These are phyloP conservation scores for Pherbina coryleti DNA, from an alignment of 2,888 invertebrate genomes.

Conservation along the genomic window DNA sequence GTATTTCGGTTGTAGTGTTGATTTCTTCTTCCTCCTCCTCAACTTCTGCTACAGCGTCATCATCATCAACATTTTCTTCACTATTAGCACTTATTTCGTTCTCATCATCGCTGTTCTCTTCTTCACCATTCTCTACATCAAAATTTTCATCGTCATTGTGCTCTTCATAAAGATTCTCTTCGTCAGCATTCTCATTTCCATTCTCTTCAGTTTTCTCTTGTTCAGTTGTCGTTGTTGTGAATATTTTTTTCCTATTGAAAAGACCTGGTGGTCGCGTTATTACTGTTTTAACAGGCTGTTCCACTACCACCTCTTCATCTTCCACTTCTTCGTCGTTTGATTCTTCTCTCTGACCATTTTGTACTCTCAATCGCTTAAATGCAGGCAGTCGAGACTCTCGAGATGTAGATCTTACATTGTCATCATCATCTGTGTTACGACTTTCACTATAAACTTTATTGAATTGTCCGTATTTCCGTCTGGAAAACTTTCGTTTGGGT, in stretches of 20 bases:
- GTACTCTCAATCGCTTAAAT: slow-evolving; percentile 54
- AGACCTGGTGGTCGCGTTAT: slow-evolving; percentile 41
- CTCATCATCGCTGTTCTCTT: slow-evolving; percentile 41
- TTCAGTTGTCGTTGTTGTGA: not conserved
- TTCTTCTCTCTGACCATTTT: slow-evolving; percentile 27
- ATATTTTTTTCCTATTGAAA: slow-evolving; percentile 34
- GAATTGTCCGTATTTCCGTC: slow-evolving; percentile 58
- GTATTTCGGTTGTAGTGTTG: not conserved
- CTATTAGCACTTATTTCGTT: slow-evolving; percentile 46
- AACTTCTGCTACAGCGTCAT: slow-evolving; percentile 47
- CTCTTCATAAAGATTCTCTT: slow-evolving; percentile 42
- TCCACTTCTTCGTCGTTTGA: slow-evolving; percentile 46
- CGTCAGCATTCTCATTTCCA: not conserved
- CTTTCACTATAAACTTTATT: slow-evolving; percentile 55
- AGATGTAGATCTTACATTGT: slow-evolving; percentile 55
- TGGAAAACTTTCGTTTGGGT: slow-evolving; percentile 55
- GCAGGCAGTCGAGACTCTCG: slow-evolving; percentile 53
- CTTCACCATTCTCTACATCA: slow-evolving; percentile 32
- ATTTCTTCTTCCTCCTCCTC: slow-evolving; percentile 28
- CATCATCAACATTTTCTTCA: slow-evolving; percentile 49
- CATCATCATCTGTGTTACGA: slow-evolving; percentile 54
- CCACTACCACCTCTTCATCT: slow-evolving; percentile 40
- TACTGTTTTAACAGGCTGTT: slow-evolving; percentile 29
- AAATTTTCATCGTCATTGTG: slow-evolving; percentile 31
- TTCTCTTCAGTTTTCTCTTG: no score